phyloP scores from a whole-genome alignment of 2,888 invertebrate genomes.

The Archips crataeganus region DNA sequence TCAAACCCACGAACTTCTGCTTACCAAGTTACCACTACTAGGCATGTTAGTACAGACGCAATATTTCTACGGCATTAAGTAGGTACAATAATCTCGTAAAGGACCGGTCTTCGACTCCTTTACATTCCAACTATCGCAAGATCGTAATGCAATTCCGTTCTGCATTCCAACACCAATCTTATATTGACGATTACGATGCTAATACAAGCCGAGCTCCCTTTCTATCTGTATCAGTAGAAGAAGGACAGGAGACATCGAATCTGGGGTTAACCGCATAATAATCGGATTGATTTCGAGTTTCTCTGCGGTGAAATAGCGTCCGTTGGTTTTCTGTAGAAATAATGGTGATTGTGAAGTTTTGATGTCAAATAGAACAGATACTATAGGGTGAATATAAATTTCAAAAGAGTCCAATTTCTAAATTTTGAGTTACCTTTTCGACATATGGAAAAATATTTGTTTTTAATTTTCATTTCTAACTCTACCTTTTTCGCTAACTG shows the following conservation, averaged over 20 bases:
- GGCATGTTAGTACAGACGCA: background rate
- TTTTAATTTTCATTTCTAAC: too few species aligned
- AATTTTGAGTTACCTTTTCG: too few species aligned
- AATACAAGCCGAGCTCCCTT: constrained; percentile 47
- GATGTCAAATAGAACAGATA: background rate
- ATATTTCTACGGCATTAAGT: background rate
- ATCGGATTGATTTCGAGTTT: constrained; percentile 28
- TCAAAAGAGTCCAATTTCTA: too few species aligned
- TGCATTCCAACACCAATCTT: constrained; percentile 54
- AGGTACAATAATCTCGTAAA: constrained; percentile 13
- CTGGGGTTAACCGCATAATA: constrained; percentile 35
- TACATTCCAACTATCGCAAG: constrained; percentile 25
- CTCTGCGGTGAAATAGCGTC: constrained; percentile 15
- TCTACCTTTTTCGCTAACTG: too few species aligned
- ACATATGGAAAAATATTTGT: too few species aligned
- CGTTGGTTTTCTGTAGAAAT: constrained; percentile 3
- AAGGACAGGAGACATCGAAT: constrained; percentile 21
- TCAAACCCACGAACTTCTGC: too few species aligned
- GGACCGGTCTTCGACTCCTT: constrained; percentile 26
- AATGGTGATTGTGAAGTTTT: background rate
- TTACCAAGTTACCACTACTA: too few species aligned
- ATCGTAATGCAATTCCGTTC: constrained; percentile 49
- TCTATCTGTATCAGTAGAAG: constrained; percentile 4
- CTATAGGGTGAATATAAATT: too few species aligned
- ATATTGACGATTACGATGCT: constrained; percentile 44